Conservation (phyloP, 1,140 invertebrate genomes). For the Stegodyphus dumicola region DNA sequence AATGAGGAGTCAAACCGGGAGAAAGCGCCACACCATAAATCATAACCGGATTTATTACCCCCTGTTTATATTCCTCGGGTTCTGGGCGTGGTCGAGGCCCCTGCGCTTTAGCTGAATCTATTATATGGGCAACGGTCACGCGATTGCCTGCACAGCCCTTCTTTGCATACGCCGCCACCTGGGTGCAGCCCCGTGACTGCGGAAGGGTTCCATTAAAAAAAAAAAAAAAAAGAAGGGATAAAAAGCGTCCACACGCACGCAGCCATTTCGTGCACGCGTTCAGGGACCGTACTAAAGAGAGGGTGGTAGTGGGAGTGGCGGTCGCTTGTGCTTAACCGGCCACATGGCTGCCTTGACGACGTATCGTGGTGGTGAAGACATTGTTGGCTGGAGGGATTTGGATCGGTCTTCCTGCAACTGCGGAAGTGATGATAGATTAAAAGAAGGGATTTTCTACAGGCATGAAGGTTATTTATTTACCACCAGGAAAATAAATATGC, state of each 20-base stretch:
- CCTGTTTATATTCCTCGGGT: conserved; percentile 27
- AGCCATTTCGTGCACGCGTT: background rate
- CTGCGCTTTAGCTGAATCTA: conserved; percentile 8
- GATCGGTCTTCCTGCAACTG: no score
- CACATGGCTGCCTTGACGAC: no score
- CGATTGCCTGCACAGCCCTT: conserved; percentile 10
- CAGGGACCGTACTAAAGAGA: background rate
- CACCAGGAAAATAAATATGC: no score
- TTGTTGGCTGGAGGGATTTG: no score
- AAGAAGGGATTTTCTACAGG: no score
- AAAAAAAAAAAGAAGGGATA: background rate
- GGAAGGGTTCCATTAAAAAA: background rate
- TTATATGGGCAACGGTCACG: conserved; percentile 47
- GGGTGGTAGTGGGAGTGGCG: background rate
- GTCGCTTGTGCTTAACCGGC: no score
- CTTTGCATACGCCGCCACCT: conserved; percentile 26
- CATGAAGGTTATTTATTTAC: no score
- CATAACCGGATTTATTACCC: conserved; percentile 38
- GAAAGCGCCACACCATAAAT: conserved; percentile 49
- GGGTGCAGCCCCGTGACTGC: background rate
- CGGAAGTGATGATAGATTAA: no score
- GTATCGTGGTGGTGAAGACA: no score
- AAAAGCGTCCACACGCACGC: no score
- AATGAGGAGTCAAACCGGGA: conserved; percentile 48
- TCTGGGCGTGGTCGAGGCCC: conserved; percentile 25